Evolutionary conservation across 2,797 vertebrate genomes (phyloP).

Genomic region (Delichon dasypus): DNA sequence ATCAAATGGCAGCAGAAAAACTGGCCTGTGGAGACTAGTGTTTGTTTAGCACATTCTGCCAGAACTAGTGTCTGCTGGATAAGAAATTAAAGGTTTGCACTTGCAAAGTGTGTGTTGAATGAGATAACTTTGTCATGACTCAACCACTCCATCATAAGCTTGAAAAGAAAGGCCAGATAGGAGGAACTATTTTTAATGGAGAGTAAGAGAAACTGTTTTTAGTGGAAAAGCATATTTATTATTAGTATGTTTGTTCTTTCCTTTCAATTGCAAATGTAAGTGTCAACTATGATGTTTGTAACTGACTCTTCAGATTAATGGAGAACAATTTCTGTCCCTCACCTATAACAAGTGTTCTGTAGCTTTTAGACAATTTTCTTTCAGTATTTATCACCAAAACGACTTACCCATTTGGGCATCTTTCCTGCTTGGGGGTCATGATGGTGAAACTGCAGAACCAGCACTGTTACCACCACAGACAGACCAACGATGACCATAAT

Average conservation of each 20-base stretch:
- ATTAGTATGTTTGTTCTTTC: not conserved
- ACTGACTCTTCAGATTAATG: not conserved
- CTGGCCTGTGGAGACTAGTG: not conserved
- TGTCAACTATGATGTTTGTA: not conserved
- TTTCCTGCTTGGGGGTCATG: conserved; percentile 90
- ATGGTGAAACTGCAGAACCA: conserved; percentile 92
- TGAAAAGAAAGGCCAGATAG: not conserved
- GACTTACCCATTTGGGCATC: conserved; percentile 90
- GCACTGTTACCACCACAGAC: conserved; percentile 90
- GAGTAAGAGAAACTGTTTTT: not conserved
- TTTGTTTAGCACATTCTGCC: not conserved
- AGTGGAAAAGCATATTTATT: not conserved
- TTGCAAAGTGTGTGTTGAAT: not conserved
- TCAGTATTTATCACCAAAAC: not conserved
- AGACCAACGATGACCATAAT: conserved; percentile 94
- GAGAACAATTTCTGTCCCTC: not conserved
- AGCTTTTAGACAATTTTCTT: not conserved
- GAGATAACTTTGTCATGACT: not conserved
- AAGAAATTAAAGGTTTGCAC: not conserved
- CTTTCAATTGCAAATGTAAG: not conserved
- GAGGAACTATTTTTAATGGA: not conserved
- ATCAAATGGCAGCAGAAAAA: not conserved
- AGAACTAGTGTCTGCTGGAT: not conserved
- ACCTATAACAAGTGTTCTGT: not conserved
- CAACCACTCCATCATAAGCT: not conserved